phyloP scores from a whole-genome alignment of 1,140 invertebrate species.

The Rhynchophorus ferrugineus region DNA sequence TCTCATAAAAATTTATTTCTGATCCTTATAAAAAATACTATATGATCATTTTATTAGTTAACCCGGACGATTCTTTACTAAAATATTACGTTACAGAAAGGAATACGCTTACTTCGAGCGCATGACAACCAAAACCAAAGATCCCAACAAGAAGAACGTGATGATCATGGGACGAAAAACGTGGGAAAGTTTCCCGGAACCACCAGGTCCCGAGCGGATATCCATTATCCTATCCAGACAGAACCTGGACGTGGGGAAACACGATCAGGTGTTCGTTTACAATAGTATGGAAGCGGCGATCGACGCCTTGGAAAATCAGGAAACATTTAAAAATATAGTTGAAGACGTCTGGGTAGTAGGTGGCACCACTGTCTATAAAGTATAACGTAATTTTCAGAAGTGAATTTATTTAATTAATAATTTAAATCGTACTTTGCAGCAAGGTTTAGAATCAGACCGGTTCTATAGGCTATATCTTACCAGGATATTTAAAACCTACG shows the following conservation, averaged over 20 bases:
- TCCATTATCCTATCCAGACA: conserved; percentile 77
- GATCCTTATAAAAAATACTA: no score
- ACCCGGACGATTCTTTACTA: neutral
- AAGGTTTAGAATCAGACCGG: conserved; percentile 62
- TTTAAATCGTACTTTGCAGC: conserved; percentile 44
- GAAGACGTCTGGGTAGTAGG: conserved; percentile 84
- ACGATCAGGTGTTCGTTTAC: conserved; percentile 53
- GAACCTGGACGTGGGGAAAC: conserved; percentile 43
- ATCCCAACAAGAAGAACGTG: conserved; percentile 63
- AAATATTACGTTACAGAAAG: conserved; percentile 56
- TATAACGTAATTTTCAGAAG: conserved; percentile 40
- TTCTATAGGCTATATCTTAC: conserved; percentile 80
- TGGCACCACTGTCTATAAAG: conserved; percentile 71
- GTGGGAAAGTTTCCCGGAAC: conserved; percentile 85
- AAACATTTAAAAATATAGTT: conserved; percentile 48
- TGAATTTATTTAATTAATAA: conserved; percentile 14
- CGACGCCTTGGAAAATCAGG: conserved; percentile 45
- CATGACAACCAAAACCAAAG: conserved; percentile 62
- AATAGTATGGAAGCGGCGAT: conserved; percentile 59
- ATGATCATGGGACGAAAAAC: conserved; percentile 91
- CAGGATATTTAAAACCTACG: conserved; percentile 63
- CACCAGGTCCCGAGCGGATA: conserved; percentile 70
- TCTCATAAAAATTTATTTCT: no score
- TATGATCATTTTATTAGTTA: no score
- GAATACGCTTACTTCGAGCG: conserved; percentile 81